Conservation (phyloP, 2,113 vertebrate species). For the Podarcis muralis region DNA sequence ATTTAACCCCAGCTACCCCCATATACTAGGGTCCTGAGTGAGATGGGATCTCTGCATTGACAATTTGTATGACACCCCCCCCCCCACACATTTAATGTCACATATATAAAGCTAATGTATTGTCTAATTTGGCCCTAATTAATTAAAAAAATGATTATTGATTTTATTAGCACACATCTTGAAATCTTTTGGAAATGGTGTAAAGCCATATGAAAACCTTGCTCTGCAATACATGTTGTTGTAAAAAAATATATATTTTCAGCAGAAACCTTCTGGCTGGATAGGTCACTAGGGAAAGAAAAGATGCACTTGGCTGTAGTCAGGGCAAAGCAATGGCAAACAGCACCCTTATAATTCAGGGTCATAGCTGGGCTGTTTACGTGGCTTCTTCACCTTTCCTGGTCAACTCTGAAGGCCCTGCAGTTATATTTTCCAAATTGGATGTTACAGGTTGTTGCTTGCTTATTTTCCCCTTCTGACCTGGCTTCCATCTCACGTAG, state of each 20-base stretch:
- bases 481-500: background rate
- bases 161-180: background rate
- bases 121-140: background rate
- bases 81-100: too few species aligned
- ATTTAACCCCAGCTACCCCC: too few species aligned
- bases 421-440: constrained; percentile 1
- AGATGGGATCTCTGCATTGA: too few species aligned
- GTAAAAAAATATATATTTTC: background rate
- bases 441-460: background rate
- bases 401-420: background rate
- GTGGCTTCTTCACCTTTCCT: background rate
- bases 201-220: background rate
- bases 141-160: background rate
- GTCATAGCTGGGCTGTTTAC: background rate
- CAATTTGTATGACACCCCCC: too few species aligned
- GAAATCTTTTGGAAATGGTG: background rate
- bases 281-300: background rate
- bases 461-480: background rate
- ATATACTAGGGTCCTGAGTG: too few species aligned
- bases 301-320: background rate
- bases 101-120: background rate
- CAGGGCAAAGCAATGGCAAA: background rate
- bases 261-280: background rate
- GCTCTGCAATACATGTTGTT: background rate
- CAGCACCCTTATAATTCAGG: background rate